These are phyloP conservation scores for Meghimatium bilineatum DNA, from an alignment of 2,888 invertebrate genomes.

Conservation along the genomic window DNA sequence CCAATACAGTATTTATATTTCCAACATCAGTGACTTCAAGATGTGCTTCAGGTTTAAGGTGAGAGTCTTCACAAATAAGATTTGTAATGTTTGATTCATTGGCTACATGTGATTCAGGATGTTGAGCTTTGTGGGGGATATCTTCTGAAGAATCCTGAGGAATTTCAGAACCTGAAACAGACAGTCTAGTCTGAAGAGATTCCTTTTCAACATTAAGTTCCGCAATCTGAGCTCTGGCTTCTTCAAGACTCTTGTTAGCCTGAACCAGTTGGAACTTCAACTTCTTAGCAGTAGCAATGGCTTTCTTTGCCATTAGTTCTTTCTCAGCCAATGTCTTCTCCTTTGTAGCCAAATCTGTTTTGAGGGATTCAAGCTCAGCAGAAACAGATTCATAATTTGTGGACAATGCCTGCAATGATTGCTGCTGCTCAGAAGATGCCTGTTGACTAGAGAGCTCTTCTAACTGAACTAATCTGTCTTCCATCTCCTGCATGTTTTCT, in stretches of 20 bases:
- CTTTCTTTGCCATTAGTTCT: slow-evolving; percentile 67
- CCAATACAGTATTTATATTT: neutral
- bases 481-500: slow-evolving; percentile 70
- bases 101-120: neutral
- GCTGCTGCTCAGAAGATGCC: slow-evolving; percentile 35
- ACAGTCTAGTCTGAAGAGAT: slow-evolving; percentile 39
- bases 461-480: slow-evolving; percentile 61
- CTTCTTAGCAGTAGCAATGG: slow-evolving; percentile 71
- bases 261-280: slow-evolving; percentile 66
- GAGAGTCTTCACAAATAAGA: neutral
- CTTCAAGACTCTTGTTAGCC: slow-evolving; percentile 53
- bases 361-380: slow-evolving; percentile 51
- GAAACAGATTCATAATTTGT: slow-evolving; percentile 22
- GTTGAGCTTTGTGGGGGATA: neutral
- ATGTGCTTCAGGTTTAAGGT: neutral
- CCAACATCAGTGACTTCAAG: slow-evolving; percentile 1
- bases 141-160: slow-evolving; percentile 1
- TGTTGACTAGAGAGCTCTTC: slow-evolving; percentile 51
- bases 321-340: slow-evolving; percentile 59
- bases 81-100: neutral
- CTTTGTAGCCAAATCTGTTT: slow-evolving; percentile 51
- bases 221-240: slow-evolving; percentile 45
- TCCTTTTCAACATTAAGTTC: slow-evolving; percentile 49
- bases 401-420: slow-evolving; percentile 27
- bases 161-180: slow-evolving; percentile 13